These are phyloP conservation scores for Halesus radiatus DNA, from an alignment of 1,140 invertebrate genomes.

Conservation along the genomic window DNA sequence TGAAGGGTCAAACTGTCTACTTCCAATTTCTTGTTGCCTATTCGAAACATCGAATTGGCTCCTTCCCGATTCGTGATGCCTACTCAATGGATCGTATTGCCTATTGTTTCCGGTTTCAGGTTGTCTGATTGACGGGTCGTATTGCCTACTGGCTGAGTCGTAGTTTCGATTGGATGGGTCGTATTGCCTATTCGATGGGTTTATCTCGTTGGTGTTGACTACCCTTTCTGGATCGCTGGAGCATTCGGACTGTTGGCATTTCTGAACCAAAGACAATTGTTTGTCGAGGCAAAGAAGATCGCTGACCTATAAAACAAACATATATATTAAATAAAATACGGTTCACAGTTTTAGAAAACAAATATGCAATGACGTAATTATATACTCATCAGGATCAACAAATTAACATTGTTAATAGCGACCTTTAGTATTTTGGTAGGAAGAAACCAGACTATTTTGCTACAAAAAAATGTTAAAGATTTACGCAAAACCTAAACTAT, in stretches of 20 bases:
- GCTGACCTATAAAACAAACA: conserved; percentile 35
- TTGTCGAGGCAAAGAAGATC: conserved; percentile 48
- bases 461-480: too few species aligned
- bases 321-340: too few species aligned
- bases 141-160: conserved; percentile 5
- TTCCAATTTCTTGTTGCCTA: too few species aligned
- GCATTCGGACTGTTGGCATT: conserved; percentile 44
- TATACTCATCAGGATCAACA: too few species aligned
- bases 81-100: neutral
- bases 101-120: neutral
- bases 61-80: too few species aligned
- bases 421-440: too few species aligned
- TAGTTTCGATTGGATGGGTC: conserved; percentile 18
- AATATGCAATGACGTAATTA: too few species aligned
- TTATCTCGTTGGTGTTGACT: conserved; percentile 31
- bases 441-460: too few species aligned
- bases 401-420: too few species aligned
- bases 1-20: neutral
- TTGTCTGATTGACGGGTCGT: neutral
- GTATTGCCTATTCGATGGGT: conserved; percentile 26
- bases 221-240: conserved; percentile 8
- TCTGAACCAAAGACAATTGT: conserved; percentile 40
- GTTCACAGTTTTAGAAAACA: too few species aligned
- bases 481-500: too few species aligned
- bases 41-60: too few species aligned